Percentiles rank a stretch among this genome's conserved stretches.
Evolutionary conservation across 2,888 invertebrate species (phyloP).

Genomic region (Drosophila phalerata): DNA sequence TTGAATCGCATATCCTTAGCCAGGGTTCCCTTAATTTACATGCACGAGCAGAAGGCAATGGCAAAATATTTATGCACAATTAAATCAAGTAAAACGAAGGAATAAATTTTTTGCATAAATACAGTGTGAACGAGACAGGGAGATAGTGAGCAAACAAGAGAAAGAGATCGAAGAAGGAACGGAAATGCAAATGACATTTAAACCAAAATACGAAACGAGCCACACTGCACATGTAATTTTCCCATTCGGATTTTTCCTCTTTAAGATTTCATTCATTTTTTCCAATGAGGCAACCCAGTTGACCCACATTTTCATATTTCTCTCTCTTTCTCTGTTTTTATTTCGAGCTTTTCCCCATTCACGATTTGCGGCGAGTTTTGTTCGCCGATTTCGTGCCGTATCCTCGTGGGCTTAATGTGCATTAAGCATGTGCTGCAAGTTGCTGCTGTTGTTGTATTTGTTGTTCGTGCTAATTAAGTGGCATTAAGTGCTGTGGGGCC

Average conservation of each 20-base stretch:
- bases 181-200: constrained; percentile 76
- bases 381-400: constrained; percentile 32
- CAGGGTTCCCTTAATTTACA: constrained; percentile 66
- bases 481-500: constrained; percentile 34
- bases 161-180: constrained; percentile 2
- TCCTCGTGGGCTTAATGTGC: constrained; percentile 47
- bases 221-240: constrained; percentile 54
- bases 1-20: constrained; percentile 13
- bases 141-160: not conserved
- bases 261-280: constrained; percentile 32
- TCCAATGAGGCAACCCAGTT: constrained; percentile 59
- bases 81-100: constrained; percentile 77
- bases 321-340: not conserved
- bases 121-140: not conserved
- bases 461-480: constrained; percentile 59
- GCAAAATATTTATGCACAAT: constrained; percentile 82
- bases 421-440: constrained; percentile 44
- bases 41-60: constrained; percentile 66
- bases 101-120: constrained; percentile 62
- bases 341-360: constrained; percentile 38
- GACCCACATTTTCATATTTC: constrained; percentile 63
- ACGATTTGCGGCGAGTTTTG: constrained; percentile 62
- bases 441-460: constrained; percentile 25
- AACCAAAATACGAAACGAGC: constrained; percentile 51
- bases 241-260: not conserved